Evolutionary conservation across 2,797 vertebrate genomes (phyloP), one percentile per base, ranked within the genome.

Genomic region (Heterohyrax brucei): DNA sequence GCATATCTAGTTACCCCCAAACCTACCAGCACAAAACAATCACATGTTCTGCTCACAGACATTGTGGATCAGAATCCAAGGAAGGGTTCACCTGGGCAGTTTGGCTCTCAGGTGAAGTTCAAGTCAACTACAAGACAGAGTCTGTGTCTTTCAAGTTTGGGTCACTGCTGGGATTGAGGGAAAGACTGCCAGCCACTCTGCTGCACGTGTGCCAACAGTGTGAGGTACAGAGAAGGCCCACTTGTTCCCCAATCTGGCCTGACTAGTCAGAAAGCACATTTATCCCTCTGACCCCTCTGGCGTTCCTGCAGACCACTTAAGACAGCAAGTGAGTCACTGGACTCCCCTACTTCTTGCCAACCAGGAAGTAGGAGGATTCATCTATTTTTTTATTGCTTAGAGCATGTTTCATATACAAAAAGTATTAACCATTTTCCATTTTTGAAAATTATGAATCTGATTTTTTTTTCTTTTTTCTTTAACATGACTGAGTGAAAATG

Each of bases 401-500:
- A 72, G 4, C 2, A 82, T 3, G 33, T 46, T 70, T 87, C 59
- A 30, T 70, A 26, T 46, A 61, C 61, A 80, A 86, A 64, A 22
- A 44, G 64, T 87, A 89, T 26, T 87, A 95, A 87, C 22, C 19
- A 44, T 66, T 88, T 92, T 87, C 70, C 33, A 85, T 24, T 66
- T 82, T 92, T 46, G 7, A 14, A 94, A 87, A 56, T 76, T 72
- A n/a, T n/a, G n/a, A n/a, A n/a, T n/a, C n/a, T n/a, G n/a, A n/a
- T n/a, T n/a, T n/a, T n/a, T n/a, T n/a, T n/a, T n/a, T n/a, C n/a
- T n/a, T n/a, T n/a, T n/a, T n/a, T n/a, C n/a, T n/a, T n/a, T n/a
- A n/a, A n/a, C n/a, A n/a, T n/a, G n/a, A n/a, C n/a, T n/a, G n/a
- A n/a, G n/a, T n/a, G n/a, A n/a, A n/a, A n/a, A n/a, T n/a, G n/a